Base-by-base conservation (phyloP, 37 sponge, comb jelly and placozoan genomes). In the Corticium candelabrum region DNA sequence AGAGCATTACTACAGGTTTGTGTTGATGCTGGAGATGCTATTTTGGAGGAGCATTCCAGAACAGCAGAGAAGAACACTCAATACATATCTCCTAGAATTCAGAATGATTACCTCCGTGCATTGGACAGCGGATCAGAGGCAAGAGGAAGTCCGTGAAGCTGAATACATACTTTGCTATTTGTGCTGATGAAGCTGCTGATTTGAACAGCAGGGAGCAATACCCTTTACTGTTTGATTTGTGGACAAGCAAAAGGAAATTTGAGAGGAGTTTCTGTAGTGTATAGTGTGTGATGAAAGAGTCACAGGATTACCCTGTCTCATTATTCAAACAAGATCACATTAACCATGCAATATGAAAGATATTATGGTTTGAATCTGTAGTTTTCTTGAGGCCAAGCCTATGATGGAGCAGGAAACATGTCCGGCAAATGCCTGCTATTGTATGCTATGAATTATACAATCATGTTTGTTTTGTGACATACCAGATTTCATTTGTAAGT, bases 361-460 rank as follows among this genome's bases (percentile, higher is more conserved):
- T n/a, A 68, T 30, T 78, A 72, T 77, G 85, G 84, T 3, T 39
- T 88, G 38, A 71, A 91, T 37, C 84, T 69, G 29, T 76, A 39
- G 40, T 83, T 78, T 31, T 27, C 84, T 34, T 79, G 87, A 75
- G 91, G 87, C 3, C 91, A 90, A 68, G 83, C 85, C 1, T 90
- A 90, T 68, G 87, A 87, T 81, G 87, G 91, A 27, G 91, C 87
- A 70, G 82, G 82, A 31, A 90, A 83, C 43, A 88, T 85, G 85
- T 81, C 82, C 73, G 85, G 85, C 50, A 39, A 77, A 68, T 69
- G 72, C 68, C n/a, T n/a, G n/a, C n/a, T n/a, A n/a, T n/a, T n/a
- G n/a, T n/a, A n/a, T n/a, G n/a, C n/a, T n/a, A n/a, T n/a, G n/a
- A n/a, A n/a, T n/a, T n/a, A n/a, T n/a, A n/a, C n/a, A n/a, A n/a